Evolutionary conservation across 2,113 vertebrate species (phyloP), one percentile per base, ranked within the genome.

Genomic region (Parus major): DNA sequence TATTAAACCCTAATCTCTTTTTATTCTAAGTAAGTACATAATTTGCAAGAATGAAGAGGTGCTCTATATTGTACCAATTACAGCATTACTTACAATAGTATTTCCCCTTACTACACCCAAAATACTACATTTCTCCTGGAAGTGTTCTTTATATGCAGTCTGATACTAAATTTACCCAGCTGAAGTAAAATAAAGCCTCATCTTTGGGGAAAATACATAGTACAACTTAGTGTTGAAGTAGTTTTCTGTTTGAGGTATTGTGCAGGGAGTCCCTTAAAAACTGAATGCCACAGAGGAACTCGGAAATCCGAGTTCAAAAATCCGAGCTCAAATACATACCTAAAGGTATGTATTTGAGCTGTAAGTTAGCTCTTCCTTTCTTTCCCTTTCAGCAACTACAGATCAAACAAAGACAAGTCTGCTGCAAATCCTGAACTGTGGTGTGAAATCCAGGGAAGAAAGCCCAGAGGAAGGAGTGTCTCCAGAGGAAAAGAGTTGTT

Each of bases 331-430:
- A n/a, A n/a, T n/a, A n/a, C n/a, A n/a, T n/a, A n/a, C n/a, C n/a
- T n/a, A n/a, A n/a, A n/a, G 44, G 24, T 19, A 12, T 19, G 18
- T 84, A 10, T 76, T 88, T 83, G 46, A 90, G 28, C n/a, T 75
- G 16, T 65, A 68, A 72, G 5, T 41, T 65, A 66, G 14, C 16
- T 80, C 25, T 86, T 78, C 33, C 25, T 82, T 70, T 85, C 24
- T 47, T 61, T 92, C 29, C 44, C 41, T 89, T 73, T 95, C 17
- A 70, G 86, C n/a, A 71, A 50, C 86, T 79, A 49, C 92, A 98
- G 98, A 97, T 66, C 96, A 97, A 75, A 98, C 97, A 61, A 98
- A 88, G 84, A 97, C 97, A 3, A 98, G 98, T 76, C 92, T 98
- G 64, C 97, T 98, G 49, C 94, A 96, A 84, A 97, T 95, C 41